Evolutionary conservation across 2,888 invertebrate genomes (phyloP).

Genomic region (Chaetogeoica ovagalla): DNA sequence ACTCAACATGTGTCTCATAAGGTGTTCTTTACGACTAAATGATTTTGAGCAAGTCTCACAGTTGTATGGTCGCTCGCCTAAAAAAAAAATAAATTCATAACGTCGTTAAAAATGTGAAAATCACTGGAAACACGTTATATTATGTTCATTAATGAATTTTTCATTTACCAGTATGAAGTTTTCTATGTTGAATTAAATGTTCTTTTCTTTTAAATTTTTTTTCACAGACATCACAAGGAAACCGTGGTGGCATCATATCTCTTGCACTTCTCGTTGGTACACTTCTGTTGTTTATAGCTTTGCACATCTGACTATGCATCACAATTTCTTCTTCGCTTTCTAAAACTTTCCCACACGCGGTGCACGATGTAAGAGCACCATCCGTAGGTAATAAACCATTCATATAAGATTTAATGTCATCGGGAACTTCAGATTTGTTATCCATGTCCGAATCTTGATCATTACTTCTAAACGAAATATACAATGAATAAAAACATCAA

Average conservation of each 20-base stretch:
- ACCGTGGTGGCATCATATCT: conserved; percentile 46
- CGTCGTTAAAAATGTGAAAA: not conserved
- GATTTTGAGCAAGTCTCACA: conserved; percentile 57
- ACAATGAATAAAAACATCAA: not conserved
- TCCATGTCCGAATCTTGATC: conserved; percentile 48
- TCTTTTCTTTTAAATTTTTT: conserved; percentile 72
- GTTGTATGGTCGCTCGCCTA: conserved; percentile 54
- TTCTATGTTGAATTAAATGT: conserved; percentile 70
- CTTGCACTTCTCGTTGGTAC: conserved; percentile 32
- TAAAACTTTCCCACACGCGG: conserved; percentile 54
- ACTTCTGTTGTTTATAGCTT: conserved; percentile 15
- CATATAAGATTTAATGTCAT: conserved; percentile 28
- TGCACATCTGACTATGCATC: conserved; percentile 50
- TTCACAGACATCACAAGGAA: conserved; percentile 65
- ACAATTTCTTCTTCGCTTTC: conserved; percentile 50
- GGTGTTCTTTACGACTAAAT: conserved; percentile 57
- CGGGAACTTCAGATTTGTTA: conserved; percentile 31
- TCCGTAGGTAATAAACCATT: conserved; percentile 37
- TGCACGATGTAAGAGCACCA: conserved; percentile 41
- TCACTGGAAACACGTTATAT: not conserved
- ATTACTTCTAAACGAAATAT: conserved; percentile 28
- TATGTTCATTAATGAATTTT: not conserved
- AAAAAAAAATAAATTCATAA: not conserved
- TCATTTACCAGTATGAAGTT: conserved; percentile 66
- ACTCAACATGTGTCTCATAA: conserved; percentile 57